Conservation (phyloP, 2,888 invertebrate genomes). For the Tethea ocularis region DNA sequence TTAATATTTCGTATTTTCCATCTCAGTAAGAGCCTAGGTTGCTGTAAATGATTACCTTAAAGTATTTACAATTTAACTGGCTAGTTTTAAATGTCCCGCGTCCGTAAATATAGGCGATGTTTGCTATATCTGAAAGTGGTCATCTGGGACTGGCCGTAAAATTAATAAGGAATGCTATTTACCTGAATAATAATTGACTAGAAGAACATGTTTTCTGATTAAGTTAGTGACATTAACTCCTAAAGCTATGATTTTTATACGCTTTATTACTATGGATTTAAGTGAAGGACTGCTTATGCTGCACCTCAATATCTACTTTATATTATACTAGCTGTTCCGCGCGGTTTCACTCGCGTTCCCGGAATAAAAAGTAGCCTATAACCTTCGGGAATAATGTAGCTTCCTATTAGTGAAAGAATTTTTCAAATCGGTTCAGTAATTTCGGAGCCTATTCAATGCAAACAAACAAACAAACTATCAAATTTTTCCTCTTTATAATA, state of each 20-base stretch:
- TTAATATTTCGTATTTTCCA: constrained; percentile 31
- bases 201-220: not conserved
- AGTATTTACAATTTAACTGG: not conserved
- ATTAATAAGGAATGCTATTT: not conserved
- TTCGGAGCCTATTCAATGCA: too few relatives aligned
- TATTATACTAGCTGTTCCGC: too few relatives aligned
- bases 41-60: constrained; percentile 17
- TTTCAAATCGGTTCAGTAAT: too few relatives aligned
- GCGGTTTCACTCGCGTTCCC: too few relatives aligned
- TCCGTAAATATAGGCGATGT: not conserved
- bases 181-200: not conserved
- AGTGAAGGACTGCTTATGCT: not conserved
- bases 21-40: constrained; percentile 20
- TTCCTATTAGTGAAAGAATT: too few relatives aligned
- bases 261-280: not conserved
- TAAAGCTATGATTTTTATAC: not conserved
- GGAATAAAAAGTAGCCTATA: too few relatives aligned
- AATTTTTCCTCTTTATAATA: too few relatives aligned
- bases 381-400: too few relatives aligned
- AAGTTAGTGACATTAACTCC: not conserved
- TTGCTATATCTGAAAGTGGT: not conserved
- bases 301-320: not conserved
- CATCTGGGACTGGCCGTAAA: not conserved
- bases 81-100: not conserved
- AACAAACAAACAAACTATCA: too few relatives aligned